phyloP scores from a whole-genome alignment of 2,888 invertebrate species.

The Pristionchus arcanus region DNA sequence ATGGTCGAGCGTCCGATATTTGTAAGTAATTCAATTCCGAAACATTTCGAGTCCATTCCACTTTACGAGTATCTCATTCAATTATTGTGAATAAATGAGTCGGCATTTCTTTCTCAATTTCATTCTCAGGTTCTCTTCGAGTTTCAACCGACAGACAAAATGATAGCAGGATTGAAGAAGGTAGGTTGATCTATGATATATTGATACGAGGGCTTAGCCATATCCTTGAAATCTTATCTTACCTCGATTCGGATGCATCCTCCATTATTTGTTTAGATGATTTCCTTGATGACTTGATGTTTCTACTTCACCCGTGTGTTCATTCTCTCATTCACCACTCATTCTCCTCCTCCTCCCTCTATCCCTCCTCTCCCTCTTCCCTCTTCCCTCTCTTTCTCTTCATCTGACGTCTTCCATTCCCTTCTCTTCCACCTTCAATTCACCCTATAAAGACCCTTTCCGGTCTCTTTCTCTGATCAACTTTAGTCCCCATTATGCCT shows the following conservation, averaged over 20 bases:
- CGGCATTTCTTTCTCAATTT: slow-evolving; percentile 11
- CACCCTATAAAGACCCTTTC: slow-evolving; percentile 36
- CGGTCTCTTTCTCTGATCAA: slow-evolving; percentile 24
- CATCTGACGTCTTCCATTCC: neutral
- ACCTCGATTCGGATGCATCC: neutral
- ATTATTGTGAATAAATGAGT: slow-evolving; percentile 34
- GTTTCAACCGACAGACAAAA: neutral
- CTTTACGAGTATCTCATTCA: slow-evolving; percentile 14
- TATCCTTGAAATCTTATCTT: neutral
- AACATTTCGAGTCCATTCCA: neutral
- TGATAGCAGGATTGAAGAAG: slow-evolving; percentile 32
- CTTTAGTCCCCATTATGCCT: neutral
- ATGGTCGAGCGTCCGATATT: neutral
- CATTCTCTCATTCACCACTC: slow-evolving; percentile 26
- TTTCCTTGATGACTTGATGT: neutral
- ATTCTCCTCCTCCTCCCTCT: neutral
- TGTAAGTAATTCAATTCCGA: neutral
- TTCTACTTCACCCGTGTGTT: slow-evolving; percentile 14
- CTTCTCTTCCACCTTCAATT: slow-evolving; percentile 26
- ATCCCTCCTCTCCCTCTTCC: neutral
- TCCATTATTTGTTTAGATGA: slow-evolving; percentile 1
- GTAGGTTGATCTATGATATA: neutral
- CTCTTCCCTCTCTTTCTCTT: neutral
- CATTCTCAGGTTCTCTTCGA: slow-evolving; percentile 6
- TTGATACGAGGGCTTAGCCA: neutral